Evolutionary conservation across 2,888 invertebrate genomes (phyloP).

Genomic region (Xanthia togata): DNA sequence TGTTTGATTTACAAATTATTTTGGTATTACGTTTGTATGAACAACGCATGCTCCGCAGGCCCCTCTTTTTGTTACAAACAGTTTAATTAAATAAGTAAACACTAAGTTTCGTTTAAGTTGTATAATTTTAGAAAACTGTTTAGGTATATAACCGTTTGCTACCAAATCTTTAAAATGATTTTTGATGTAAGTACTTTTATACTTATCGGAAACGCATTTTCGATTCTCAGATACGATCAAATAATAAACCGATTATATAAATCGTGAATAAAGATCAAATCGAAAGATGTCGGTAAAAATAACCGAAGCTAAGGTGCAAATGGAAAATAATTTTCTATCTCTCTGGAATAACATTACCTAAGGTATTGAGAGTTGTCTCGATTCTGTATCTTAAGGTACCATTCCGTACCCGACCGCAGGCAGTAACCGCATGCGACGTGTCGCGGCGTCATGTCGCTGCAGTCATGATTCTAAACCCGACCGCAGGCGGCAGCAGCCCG

Average conservation of each 20-base stretch:
- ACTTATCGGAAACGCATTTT: slow-evolving; percentile 16
- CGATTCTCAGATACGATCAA: slow-evolving; percentile 1
- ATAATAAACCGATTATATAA: slow-evolving; percentile 35
- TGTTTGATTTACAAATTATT: no score
- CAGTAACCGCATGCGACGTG: no score
- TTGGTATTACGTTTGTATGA: no score
- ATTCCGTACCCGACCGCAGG: no score
- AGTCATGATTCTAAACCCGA: no score
- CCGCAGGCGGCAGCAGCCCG: no score
- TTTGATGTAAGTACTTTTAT: not conserved
- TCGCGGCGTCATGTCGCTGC: no score
- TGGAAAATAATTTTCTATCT: not conserved
- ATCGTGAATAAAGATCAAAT: slow-evolving; percentile 8
- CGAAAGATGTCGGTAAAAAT: not conserved
- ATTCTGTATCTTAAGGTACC: not conserved
- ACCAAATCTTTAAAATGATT: not conserved
- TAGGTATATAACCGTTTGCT: not conserved
- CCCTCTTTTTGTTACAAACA: not conserved
- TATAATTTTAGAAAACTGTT: not conserved
- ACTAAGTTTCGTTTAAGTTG: no score
- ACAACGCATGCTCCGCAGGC: no score
- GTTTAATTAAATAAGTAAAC: no score
- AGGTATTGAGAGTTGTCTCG: slow-evolving; percentile 2
- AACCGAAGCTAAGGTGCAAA: slow-evolving; percentile 15
- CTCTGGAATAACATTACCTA: slow-evolving; percentile 9